Percentiles rank a stretch among this genome's conserved stretches.
Conservation (phyloP, 2,888 invertebrate genomes). For the Lasioglossum figueresi region DNA sequence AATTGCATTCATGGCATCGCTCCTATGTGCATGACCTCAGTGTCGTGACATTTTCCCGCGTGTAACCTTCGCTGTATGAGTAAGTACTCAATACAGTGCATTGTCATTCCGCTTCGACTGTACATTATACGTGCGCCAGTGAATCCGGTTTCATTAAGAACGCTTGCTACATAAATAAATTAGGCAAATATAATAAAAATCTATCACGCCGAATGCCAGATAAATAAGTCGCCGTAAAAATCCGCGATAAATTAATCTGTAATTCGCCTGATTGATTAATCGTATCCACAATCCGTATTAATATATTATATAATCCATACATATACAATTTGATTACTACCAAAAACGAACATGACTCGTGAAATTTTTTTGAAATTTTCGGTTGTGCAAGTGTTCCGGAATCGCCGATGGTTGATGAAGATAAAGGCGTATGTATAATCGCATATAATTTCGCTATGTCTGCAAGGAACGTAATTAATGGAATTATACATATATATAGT, state of each 20-base stretch:
- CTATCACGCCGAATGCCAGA: background rate
- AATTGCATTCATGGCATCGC: constrained; percentile 55
- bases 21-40: constrained; percentile 59
- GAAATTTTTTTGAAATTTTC: background rate
- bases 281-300: background rate
- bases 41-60: constrained; percentile 65
- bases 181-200: constrained; percentile 23
- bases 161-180: constrained; percentile 19
- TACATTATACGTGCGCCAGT: constrained; percentile 48
- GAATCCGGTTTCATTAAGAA: constrained; percentile 47
- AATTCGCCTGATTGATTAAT: constrained; percentile 15
- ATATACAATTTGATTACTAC: background rate
- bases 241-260: constrained; percentile 5
- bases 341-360: background rate
- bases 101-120: constrained; percentile 53
- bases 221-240: background rate
- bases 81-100: constrained; percentile 48
- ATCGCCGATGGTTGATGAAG: background rate
- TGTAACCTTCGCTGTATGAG: constrained; percentile 61
- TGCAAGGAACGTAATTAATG: background rate
- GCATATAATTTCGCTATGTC: background rate
- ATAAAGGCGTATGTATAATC: background rate
- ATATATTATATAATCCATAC: background rate
- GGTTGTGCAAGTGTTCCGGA: background rate
- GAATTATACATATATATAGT: too few relatives aligned